These are phyloP conservation scores for Lypha dubia DNA, from an alignment of 2,888 invertebrate genomes.

Conservation along the genomic window DNA sequence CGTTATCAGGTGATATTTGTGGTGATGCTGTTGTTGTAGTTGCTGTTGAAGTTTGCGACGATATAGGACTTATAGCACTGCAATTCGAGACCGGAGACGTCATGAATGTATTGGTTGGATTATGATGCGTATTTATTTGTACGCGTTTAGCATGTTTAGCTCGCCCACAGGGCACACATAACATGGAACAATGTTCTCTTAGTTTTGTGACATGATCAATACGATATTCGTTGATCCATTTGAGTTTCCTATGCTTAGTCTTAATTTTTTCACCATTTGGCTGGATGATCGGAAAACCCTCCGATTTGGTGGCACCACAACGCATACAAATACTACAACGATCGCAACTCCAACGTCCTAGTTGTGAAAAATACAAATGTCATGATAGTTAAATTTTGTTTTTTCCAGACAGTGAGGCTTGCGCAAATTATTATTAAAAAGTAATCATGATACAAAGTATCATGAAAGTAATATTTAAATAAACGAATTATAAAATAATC, in stretches of 20 bases:
- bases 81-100: conserved; percentile 52
- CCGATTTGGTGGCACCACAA: conserved; percentile 85
- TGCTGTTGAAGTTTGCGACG: conserved; percentile 23
- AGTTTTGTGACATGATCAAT: conserved; percentile 82
- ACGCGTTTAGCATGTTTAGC: conserved; percentile 77
- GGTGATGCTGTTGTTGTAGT: conserved; percentile 25
- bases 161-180: conserved; percentile 85
- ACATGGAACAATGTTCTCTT: conserved; percentile 84
- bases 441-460: too few relatives aligned
- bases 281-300: conserved; percentile 80
- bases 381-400: neutral
- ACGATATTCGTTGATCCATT: conserved; percentile 83
- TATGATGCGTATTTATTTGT: conserved; percentile 66
- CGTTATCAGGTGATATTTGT: conserved; percentile 38
- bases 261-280: conserved; percentile 74
- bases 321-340: conserved; percentile 89
- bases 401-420: too few relatives aligned
- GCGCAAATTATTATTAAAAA: neutral
- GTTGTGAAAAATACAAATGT: neutral
- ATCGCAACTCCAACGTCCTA: conserved; percentile 93
- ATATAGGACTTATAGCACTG: conserved; percentile 43
- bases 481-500: too few relatives aligned
- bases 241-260: conserved; percentile 79
- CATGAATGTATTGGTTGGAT: conserved; percentile 36
- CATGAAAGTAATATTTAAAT: too few relatives aligned